Evolutionary conservation across 2,797 vertebrate genomes (phyloP).

Genomic region (Crossoptilon crossoptilon): DNA sequence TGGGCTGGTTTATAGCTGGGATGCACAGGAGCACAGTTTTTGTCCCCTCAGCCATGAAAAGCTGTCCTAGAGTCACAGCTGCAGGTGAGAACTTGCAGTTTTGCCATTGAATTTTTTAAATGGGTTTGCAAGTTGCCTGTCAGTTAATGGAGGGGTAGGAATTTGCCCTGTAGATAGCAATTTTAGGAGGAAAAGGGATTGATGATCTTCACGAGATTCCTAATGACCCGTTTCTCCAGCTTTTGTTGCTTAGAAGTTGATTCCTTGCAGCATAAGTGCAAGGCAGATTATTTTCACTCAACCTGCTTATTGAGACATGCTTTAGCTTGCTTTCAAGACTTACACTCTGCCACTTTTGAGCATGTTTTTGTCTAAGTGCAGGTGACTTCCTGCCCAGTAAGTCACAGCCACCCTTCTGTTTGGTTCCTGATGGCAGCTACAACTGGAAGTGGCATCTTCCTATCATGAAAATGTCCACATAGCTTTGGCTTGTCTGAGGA

Average conservation of each 20-base stretch:
- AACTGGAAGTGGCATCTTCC: background rate
- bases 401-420: background rate
- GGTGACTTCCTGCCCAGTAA: background rate
- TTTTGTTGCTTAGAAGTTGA: background rate
- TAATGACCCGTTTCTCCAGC: background rate
- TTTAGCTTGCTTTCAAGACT: background rate
- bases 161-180: constrained; percentile 22
- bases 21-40: constrained; percentile 21
- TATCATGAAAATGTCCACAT: background rate
- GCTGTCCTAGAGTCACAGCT: constrained; percentile 46
- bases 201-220: background rate
- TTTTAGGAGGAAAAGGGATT: background rate
- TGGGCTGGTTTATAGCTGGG: constrained; percentile 27
- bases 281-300: background rate
- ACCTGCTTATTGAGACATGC: background rate
- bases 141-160: background rate
- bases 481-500: background rate
- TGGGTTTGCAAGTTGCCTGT: constrained; percentile 10
- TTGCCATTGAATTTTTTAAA: background rate
- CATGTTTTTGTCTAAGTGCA: rapidly evolving
- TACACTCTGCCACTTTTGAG: background rate
- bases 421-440: background rate
- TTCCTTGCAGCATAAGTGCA: background rate
- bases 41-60: constrained; percentile 63
- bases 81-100: constrained; percentile 39